Base-by-base conservation (phyloP, 2,113 vertebrate species). In the Odobenus rosmarus region DNA sequence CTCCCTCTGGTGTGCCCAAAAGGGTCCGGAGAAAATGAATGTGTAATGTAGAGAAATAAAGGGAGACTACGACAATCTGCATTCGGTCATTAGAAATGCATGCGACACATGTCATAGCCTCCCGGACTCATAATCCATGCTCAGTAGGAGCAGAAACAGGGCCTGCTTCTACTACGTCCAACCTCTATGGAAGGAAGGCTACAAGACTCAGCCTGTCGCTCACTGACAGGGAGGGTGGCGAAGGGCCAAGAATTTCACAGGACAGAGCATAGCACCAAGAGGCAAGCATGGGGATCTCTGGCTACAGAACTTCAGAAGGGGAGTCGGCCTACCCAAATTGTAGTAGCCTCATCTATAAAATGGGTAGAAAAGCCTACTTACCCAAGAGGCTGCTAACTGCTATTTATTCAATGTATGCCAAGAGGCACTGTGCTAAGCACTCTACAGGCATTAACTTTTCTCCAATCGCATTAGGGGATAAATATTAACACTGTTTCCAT, bases 161-260 rank as follows among this genome's bases (percentile, higher is more conserved):
- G 15, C 53, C 31, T 61, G 67, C 31, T 55, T 79, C 69, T 49
- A 39, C 26, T 7, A 3, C 0, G 6, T 16, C 19, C 8, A 28
- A 1, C 10, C 36, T 59, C 76, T 26, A 2, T 0, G 15, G 71
- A 10, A 86, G 42, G 36, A 69, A 67, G 7, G 55, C n/a, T 4
- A 21, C 2, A 23, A 36, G 51, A 36, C 36, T 53, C 14, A 24
- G 13, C 31, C 87, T 31, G 49, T 46, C 39, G 6, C 15, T 10
- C 13, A 42, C n/a, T 5, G 4, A 16, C 0, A 74, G 21, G 9
- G 51, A 33, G 33, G 19, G 55, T 0, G 4, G 80, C 1, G 49
- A 81, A 57, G 42, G 1, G 51, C 28, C 64, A 11, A 6, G 53
- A 26, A 33, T 0, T 46, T 3, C 15, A 3, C 55, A 51, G 67